Percentiles rank a stretch among this genome's conserved stretches.
phyloP scores from a whole-genome alignment of 2,888 invertebrate species.

The Sinodicranocentrus sp. region DNA sequence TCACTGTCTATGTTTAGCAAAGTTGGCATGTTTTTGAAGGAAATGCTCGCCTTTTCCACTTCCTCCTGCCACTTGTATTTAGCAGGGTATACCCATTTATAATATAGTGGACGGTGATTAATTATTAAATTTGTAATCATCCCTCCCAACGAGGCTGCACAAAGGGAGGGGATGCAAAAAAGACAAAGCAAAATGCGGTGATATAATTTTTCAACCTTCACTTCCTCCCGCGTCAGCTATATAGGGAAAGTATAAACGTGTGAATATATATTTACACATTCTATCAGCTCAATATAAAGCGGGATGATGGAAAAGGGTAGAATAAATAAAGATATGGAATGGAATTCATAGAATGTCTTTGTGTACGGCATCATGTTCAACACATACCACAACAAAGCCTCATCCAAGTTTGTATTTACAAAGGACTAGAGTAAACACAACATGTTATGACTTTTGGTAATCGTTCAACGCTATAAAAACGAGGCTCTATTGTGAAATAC shows the following conservation, averaged over 20 bases:
- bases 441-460: too few relatives aligned
- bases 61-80: slow-evolving; percentile 19
- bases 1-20: slow-evolving; percentile 27
- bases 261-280: too few relatives aligned
- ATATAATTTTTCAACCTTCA: too few relatives aligned
- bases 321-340: too few relatives aligned
- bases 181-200: slow-evolving; percentile 3
- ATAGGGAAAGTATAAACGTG: too few relatives aligned
- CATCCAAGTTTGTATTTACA: not conserved
- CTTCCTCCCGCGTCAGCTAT: too few relatives aligned
- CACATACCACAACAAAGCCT: slow-evolving; percentile 22
- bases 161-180: not conserved
- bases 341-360: too few relatives aligned
- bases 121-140: slow-evolving; percentile 57
- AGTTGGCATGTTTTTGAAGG: slow-evolving; percentile 23
- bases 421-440: not conserved
- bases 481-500: too few relatives aligned
- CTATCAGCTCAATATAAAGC: too few relatives aligned
- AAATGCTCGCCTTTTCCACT: slow-evolving; percentile 9
- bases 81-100: slow-evolving; percentile 32
- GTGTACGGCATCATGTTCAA: slow-evolving; percentile 10
- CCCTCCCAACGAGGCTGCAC: slow-evolving; percentile 8
- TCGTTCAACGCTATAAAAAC: too few relatives aligned
- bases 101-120: slow-evolving; percentile 51
- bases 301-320: too few relatives aligned